These are phyloP conservation scores for Strigamia crassipes DNA, from an alignment of 2,888 invertebrate genomes.

Conservation along the genomic window DNA sequence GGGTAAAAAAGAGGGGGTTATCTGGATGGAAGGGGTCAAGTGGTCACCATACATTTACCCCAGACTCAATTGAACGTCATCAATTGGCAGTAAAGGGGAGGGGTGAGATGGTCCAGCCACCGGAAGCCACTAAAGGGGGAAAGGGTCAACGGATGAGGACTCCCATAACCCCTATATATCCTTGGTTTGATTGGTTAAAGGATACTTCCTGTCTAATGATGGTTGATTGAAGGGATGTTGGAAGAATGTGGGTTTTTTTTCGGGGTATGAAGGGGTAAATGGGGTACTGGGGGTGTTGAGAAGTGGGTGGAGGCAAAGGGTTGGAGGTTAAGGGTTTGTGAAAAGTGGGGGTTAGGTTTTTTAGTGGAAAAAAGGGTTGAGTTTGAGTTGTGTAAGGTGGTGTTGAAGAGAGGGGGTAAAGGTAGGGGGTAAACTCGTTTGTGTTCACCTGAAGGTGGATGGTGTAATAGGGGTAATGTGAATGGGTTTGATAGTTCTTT, in stretches of 20 bases:
- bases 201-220: conserved; percentile 29
- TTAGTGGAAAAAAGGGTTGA: conserved; percentile 1
- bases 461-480: background rate
- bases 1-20: conserved; percentile 39
- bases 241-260: background rate
- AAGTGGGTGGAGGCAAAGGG: conserved; percentile 7
- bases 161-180: conserved; percentile 28
- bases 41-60: conserved; percentile 40
- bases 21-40: conserved; percentile 42
- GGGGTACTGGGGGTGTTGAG: background rate
- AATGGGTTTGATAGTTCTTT: background rate
- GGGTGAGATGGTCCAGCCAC: conserved; percentile 40
- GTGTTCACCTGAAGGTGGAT: conserved; percentile 4
- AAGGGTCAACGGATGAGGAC: conserved; percentile 39
- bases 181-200: conserved; percentile 31
- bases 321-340: conserved; percentile 8
- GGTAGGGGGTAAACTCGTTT: background rate
- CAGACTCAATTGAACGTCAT: conserved; percentile 42
- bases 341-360: conserved; percentile 6
- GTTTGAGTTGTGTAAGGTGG: background rate
- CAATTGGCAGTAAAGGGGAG: conserved; percentile 42
- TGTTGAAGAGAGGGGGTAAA: background rate
- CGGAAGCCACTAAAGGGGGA: conserved; percentile 32
- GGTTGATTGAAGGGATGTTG: background rate
- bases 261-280: background rate